Percentiles rank a stretch among this genome's conserved stretches.
These are phyloP conservation scores for Doris montereyensis DNA, from an alignment of 2,888 invertebrate species.

Conservation along the genomic window DNA sequence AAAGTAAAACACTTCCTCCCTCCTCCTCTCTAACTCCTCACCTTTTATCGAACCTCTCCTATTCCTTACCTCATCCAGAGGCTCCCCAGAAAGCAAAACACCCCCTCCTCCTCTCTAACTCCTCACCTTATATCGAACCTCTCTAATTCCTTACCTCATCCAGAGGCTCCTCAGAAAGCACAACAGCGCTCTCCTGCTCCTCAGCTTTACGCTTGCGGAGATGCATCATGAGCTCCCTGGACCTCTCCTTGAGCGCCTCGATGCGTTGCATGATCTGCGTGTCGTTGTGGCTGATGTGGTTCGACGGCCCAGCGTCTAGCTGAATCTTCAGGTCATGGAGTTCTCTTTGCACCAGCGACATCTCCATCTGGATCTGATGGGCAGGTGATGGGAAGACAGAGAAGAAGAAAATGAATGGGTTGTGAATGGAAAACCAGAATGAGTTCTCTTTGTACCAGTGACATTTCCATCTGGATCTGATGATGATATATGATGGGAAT, in stretches of 20 bases:
- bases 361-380: constrained; percentile 66
- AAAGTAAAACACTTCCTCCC: too few species aligned
- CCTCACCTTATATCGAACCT: too few species aligned
- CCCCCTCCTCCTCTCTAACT: neutral
- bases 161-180: constrained; percentile 65
- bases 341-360: constrained; percentile 67
- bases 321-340: constrained; percentile 67
- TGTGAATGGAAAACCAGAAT: too few species aligned
- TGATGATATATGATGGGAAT: too few species aligned
- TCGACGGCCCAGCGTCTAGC: constrained; percentile 55
- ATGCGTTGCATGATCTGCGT: constrained; percentile 62
- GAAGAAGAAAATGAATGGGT: too few species aligned
- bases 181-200: constrained; percentile 60
- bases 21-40: too few species aligned
- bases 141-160: too few species aligned
- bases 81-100: neutral
- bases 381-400: too few species aligned
- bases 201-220: constrained; percentile 62
- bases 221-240: constrained; percentile 65
- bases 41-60: neutral
- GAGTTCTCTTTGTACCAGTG: constrained; percentile 66
- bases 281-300: constrained; percentile 57
- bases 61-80: too few species aligned
- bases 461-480: constrained; percentile 67
- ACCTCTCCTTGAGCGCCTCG: constrained; percentile 67